Base-by-base conservation (phyloP, 1,140 invertebrate species). In the Diploscapter pachys region DNA sequence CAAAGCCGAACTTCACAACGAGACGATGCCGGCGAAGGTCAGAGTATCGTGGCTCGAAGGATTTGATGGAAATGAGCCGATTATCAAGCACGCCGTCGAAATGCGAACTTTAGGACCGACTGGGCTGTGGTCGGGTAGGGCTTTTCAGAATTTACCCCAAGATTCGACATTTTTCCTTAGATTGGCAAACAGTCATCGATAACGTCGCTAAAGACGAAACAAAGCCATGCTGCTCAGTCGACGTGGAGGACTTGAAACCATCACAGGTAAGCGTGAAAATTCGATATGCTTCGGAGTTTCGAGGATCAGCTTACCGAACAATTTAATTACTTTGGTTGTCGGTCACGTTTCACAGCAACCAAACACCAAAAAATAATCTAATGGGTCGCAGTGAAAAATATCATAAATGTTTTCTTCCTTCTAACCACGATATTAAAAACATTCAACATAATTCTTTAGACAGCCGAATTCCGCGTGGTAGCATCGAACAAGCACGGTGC, bases 31-130 rank as follows among this genome's bases (percentile, higher is more conserved):
- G 9, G 93, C 98, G 55, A 95, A 96, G 70, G 79, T 84, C 48
- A 61, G 72, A 85, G 90, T 99, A 1, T 91, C 91, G 9, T 99
- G 96, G 96, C 92, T 92, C 5, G 92, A 93, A 0, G 93, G 93
- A 8, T 99, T 97, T 87, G 93, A 99, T 88, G 96, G 96, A 59
- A 97, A 98, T 85, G 95, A 93, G 85, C 93, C 93, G 2, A 93
- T 96, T 64, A 90, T 92, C 72, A 94, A 95, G 84, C 98, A 92
- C 86, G 93, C 96, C 76, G 89, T 99, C 50, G 93, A 98, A 86
- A 92, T 92, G 85, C 89, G 93, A 78, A 92, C 93, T 82, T 92
- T 95, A 51, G 79, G 76, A 11, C 78, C 71, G 49, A 76, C 74
- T 61, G 81, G 63, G 13, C 55, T 84, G 8, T 85, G 82, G 82